Percentiles rank a stretch among this genome's conserved stretches.
Conservation (phyloP, 2,888 invertebrate genomes). For the Himalopsyche japonica region DNA sequence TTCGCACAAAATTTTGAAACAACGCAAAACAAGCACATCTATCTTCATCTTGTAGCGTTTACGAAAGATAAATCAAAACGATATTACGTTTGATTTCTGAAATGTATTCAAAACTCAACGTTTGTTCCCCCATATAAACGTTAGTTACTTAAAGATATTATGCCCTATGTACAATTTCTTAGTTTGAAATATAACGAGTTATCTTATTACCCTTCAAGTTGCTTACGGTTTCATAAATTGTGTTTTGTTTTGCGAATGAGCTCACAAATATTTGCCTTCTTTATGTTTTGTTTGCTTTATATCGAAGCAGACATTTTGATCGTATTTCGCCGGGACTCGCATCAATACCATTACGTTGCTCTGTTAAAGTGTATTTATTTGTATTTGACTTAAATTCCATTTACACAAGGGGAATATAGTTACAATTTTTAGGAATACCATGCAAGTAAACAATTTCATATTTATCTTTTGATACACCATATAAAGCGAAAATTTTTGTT, state of each 20-base stretch:
- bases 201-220: neutral
- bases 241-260: neutral
- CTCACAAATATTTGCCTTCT: neutral
- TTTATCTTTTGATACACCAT: too few species aligned
- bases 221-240: neutral
- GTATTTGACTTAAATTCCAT: neutral
- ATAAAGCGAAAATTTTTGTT: too few species aligned
- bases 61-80: constrained; percentile 5
- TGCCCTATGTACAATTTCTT: neutral
- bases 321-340: neutral
- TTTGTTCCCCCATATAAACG: neutral
- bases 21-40: constrained; percentile 3
- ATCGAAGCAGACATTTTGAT: neutral
- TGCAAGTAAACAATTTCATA: too few species aligned
- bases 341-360: neutral
- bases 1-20: neutral
- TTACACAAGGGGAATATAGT: neutral
- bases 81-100: neutral
- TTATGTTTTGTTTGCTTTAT: neutral
- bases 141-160: neutral
- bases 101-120: constrained; percentile 3
- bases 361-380: neutral
- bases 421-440: neutral
- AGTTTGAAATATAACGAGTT: neutral
- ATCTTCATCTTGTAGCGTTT: constrained; percentile 4